Evolutionary conservation across 2,113 vertebrate genomes (phyloP), one percentile per base, ranked within the genome.

Genomic region (Martes martes): DNA sequence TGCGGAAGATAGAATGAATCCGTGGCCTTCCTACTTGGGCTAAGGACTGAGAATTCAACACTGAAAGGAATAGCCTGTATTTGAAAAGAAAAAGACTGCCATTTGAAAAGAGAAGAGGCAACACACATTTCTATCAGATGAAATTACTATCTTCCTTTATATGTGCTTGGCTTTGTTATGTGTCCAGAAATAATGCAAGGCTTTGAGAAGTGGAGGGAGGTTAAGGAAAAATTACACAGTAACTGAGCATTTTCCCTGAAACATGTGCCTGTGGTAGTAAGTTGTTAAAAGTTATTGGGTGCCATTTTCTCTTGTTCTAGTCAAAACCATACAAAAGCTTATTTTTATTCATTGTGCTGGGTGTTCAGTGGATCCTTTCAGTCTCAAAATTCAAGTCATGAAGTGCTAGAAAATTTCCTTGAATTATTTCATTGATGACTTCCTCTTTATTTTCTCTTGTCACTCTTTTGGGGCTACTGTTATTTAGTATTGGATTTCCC

Each of bases 61-160:
- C 57, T 79, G 28, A 82, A 87, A 85, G 67, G 42, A 93, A 11
- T 23, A 94, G 57, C 61, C 39, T 86, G 13, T 18, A 11, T 88
- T 74, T 84, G 65, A 55, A 92, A 59, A 74, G 36, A 42, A 57
- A 57, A 57, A 57, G 55, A 7, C 55, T 57, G 55, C 55, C 21
- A 10, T 87, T 74, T 84, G 65, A 61, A 92, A 59, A 76, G 36
- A 47, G 39, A 26, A 47, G 55, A 19, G 15, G 7, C 19, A 9
- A 1, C 24, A 13, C 15, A 73, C 6, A 67, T 61, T 91, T 95
- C 21, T 45, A 50, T 81, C 80, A 50, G n/a, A 61, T 83, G 80
- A 90, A 93, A 96, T 89, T 76, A 92, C 52, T 67, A 36, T 93
- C 80, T 92, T 88, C 14, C 33, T 73, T 86, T 74, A 79, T 9